Evolutionary conservation across 2,888 invertebrate genomes (phyloP).

Genomic region (Mimachlamys varia): DNA sequence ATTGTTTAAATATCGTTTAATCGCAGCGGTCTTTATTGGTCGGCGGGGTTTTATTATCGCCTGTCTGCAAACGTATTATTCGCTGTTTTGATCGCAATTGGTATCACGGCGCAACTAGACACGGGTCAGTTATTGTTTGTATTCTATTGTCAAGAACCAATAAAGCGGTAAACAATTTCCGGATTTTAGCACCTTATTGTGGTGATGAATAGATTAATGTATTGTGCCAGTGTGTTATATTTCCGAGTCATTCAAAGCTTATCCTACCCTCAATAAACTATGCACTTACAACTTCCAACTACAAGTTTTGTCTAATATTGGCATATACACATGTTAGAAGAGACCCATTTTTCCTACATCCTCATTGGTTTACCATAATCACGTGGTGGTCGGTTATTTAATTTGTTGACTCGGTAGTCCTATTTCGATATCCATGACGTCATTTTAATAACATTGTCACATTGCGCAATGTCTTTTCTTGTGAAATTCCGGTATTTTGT

Average conservation of each 20-base stretch:
- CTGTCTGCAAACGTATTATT: not conserved
- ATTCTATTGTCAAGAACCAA: not conserved
- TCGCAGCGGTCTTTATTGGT: not conserved
- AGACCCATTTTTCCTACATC: too few relatives aligned
- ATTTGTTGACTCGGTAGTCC: too few relatives aligned
- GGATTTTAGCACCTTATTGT: not conserved
- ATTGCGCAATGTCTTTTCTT: too few relatives aligned
- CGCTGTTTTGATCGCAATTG: not conserved
- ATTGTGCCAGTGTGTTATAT: not conserved
- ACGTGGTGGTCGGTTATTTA: too few relatives aligned
- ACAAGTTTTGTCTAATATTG: too few relatives aligned
- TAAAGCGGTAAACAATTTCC: not conserved
- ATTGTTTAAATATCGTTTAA: constrained; percentile 1
- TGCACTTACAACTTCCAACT: too few relatives aligned
- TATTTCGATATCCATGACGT: too few relatives aligned
- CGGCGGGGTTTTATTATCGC: not conserved
- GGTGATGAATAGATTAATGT: not conserved
- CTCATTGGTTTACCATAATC: too few relatives aligned
- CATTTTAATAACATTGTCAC: too few relatives aligned
- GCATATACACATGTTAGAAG: too few relatives aligned
- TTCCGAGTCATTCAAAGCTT: too few relatives aligned
- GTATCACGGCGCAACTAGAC: not conserved
- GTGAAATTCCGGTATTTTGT: too few relatives aligned
- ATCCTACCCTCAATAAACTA: not conserved
- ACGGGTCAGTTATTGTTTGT: not conserved